phyloP scores from a whole-genome alignment of 2,113 vertebrate species.

The Podarcis raffonei region DNA sequence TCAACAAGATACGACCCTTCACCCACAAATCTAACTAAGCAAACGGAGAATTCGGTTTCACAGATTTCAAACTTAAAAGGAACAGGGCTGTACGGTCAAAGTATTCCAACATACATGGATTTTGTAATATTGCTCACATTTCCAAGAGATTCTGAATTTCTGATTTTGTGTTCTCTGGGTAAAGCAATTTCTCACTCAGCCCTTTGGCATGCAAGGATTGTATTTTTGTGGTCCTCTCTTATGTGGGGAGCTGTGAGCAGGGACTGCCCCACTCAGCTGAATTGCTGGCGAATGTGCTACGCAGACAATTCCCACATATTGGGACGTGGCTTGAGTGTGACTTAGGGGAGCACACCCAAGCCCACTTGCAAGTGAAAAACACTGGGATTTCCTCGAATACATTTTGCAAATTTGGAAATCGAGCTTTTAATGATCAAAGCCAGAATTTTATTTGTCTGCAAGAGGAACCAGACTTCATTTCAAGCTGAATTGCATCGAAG shows the following conservation, averaged over 20 bases:
- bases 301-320: neutral
- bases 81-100: neutral
- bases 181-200: neutral
- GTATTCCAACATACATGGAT: neutral
- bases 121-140: neutral
- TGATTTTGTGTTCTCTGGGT: neutral
- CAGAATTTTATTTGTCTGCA: neutral
- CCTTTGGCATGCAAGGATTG: neutral
- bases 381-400: neutral
- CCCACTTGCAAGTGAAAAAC: neutral
- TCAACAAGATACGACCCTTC: neutral
- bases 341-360: neutral
- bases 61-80: conserved; percentile 10
- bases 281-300: neutral
- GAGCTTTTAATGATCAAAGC: neutral
- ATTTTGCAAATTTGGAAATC: neutral
- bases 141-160: neutral
- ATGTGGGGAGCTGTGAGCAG: conserved; percentile 12
- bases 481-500: neutral
- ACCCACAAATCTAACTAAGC: fast-evolving
- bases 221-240: too few relatives aligned
- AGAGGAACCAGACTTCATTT: neutral
- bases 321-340: neutral
- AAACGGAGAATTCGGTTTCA: neutral
- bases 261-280: neutral